phyloP scores from a whole-genome alignment of 2,113 vertebrate genomes.

The Emydocephalus ijimae region DNA sequence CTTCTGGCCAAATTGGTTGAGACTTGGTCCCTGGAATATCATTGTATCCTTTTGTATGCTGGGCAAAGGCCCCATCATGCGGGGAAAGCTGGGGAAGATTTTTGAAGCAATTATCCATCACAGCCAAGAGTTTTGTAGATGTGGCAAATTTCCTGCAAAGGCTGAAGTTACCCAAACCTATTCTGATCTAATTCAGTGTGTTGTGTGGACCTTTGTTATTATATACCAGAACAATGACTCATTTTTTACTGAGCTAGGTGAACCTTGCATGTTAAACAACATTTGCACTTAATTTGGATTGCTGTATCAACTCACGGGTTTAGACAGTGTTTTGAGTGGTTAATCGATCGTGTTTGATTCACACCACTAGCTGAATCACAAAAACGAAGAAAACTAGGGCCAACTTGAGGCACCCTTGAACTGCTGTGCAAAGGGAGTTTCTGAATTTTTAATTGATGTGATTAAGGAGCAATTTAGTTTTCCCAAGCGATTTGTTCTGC shows the following conservation, averaged over 20 bases:
- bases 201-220: neutral
- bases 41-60: constrained; percentile 88
- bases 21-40: constrained; percentile 97
- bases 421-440: neutral
- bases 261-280: neutral
- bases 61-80: rapidly evolving
- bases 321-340: neutral
- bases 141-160: neutral
- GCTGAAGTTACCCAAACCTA: neutral
- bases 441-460: neutral
- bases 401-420: neutral
- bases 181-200: neutral
- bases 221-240: neutral
- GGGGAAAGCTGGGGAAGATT: rapidly evolving
- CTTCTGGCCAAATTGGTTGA: constrained; percentile 98
- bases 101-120: neutral
- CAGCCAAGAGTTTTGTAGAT: neutral
- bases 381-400: neutral
- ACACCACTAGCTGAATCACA: neutral
- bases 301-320: neutral
- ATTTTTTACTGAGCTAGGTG: neutral
- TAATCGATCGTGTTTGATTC: neutral
- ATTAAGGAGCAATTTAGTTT: neutral
- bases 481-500: neutral
- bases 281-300: neutral